Percentiles rank a stretch among this genome's conserved stretches.
Conservation (phyloP, 2,888 invertebrate species). For the Limnephilus marmoratus region DNA sequence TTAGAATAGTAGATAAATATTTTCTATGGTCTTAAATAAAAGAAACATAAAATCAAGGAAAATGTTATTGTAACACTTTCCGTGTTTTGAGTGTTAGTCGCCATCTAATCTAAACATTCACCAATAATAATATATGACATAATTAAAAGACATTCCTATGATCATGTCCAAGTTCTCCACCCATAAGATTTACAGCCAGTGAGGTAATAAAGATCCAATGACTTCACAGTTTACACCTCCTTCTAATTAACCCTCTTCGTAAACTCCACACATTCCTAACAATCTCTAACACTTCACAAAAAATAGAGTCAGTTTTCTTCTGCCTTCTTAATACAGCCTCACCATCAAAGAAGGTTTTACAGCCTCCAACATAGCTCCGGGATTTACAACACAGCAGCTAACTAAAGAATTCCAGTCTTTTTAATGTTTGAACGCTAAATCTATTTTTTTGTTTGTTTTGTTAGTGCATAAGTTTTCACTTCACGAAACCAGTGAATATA, state of each 20-base stretch:
- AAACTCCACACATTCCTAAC: not conserved
- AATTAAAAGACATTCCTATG: not conserved
- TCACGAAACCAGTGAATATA: not conserved
- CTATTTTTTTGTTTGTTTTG: not conserved
- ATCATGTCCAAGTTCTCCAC: not conserved
- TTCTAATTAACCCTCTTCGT: not conserved
- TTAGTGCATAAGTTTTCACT: not conserved
- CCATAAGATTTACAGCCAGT: not conserved
- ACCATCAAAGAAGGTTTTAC: not conserved
- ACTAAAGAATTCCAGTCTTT: not conserved
- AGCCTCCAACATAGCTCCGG: not conserved
- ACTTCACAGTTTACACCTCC: not conserved
- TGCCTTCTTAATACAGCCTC: not conserved
- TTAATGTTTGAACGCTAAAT: not conserved
- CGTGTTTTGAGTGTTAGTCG: not conserved
- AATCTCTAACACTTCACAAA: not conserved
- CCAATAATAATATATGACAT: not conserved
- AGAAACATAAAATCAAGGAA: not conserved
- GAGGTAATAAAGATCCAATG: not conserved
- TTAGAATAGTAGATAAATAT: not conserved
- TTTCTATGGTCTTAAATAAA: not conserved
- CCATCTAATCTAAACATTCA: not conserved
- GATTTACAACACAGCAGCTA: not conserved
- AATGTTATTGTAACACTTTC: not conserved
- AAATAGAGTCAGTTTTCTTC: not conserved